Evolutionary conservation across 2,113 vertebrate genomes (phyloP).

Genomic region (Pandion haliaetus): DNA sequence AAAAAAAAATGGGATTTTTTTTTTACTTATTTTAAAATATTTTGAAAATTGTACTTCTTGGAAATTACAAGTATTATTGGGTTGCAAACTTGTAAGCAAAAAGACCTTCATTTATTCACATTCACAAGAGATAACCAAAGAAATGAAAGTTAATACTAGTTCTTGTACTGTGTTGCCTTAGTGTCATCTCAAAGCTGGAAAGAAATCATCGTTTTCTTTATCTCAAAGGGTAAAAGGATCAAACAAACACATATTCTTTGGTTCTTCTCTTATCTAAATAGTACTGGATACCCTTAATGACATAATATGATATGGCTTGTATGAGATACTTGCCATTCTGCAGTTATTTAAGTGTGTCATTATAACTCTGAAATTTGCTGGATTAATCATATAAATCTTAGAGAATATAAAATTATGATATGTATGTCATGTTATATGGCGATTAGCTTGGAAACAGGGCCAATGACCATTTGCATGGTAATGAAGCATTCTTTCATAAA

Average conservation of each 20-base stretch:
- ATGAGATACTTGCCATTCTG: not conserved
- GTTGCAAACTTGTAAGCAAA: not conserved
- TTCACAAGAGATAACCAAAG: not conserved
- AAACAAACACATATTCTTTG: not conserved
- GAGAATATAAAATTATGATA: not conserved
- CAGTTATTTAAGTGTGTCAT: not conserved
- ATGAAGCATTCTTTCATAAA: constrained; percentile 48
- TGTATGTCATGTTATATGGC: not conserved
- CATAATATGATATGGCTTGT: not conserved
- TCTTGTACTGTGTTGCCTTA: not conserved
- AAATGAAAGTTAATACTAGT: not conserved
- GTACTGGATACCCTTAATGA: not conserved
- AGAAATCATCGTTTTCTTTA: not conserved
- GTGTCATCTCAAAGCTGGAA: not conserved
- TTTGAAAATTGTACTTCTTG: not conserved
- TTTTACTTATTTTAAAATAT: not conserved
- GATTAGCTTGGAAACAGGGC: constrained; percentile 3
- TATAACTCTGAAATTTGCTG: constrained; percentile 6
- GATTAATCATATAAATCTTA: constrained; percentile 13
- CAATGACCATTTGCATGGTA: constrained; percentile 34
- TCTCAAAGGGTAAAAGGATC: not conserved
- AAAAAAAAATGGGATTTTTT: not conserved
- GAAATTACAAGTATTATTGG: not conserved
- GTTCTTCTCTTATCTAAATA: not conserved
- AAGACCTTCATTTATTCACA: not conserved